Evolutionary conservation across 2,797 vertebrate species (phyloP).

Genomic region (Mallotus villosus): DNA sequence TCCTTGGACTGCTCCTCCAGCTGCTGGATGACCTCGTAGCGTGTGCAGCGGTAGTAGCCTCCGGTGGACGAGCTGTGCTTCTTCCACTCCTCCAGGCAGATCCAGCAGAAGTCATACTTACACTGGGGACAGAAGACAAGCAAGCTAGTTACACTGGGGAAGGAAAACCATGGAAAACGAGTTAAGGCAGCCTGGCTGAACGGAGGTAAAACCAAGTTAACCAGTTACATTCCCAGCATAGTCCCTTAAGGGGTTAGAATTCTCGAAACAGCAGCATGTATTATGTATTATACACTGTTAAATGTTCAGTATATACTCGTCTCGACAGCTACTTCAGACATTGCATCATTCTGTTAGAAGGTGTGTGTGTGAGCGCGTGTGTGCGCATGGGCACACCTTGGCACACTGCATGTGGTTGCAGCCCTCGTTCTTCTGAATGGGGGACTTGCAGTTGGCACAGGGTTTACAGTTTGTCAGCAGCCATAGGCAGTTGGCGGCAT

Average conservation of each 20-base stretch:
- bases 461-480: conserved; percentile 96
- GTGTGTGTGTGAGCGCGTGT: not conserved
- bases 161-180: too few relatives aligned
- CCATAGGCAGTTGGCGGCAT: conserved; percentile 98
- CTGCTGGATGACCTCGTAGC: conserved; percentile 97
- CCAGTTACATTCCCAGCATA: too few relatives aligned
- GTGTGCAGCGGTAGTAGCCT: conserved; percentile 97
- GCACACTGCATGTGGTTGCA: conserved; percentile 99
- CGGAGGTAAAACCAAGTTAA: too few relatives aligned
- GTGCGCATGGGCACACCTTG: conserved; percentile 56
- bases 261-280: too few relatives aligned
- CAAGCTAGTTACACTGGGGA: too few relatives aligned
- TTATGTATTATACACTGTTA: too few relatives aligned
- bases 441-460: conserved; percentile 98
- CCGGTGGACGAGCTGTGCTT: conserved; percentile 99
- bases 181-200: not conserved
- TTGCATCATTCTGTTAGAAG: not conserved
- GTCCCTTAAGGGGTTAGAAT: too few relatives aligned
- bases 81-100: conserved; percentile 99
- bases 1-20: conserved; percentile 98
- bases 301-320: too few relatives aligned
- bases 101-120: conserved; percentile 99
- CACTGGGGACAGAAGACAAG: conserved; percentile 73
- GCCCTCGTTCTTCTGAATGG: conserved; percentile 99
- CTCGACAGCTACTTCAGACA: too few relatives aligned